Evolutionary conservation across 37 sponge, comb jelly and placozoan species (phyloP), one percentile per base, ranked within the genome.

Genomic region (Aplysina aerophoba): DNA sequence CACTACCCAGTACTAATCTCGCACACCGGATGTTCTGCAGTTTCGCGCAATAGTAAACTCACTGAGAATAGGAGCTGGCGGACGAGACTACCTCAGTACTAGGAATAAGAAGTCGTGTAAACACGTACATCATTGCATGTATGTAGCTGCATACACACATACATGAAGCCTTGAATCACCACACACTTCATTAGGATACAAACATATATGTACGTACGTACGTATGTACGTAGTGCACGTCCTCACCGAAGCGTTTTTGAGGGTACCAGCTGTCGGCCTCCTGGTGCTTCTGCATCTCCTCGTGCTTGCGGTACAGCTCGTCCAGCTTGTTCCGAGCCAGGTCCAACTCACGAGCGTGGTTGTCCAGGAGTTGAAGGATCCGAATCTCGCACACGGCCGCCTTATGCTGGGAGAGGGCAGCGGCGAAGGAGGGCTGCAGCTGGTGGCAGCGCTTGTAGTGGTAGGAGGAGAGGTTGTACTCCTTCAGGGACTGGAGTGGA

Each of bases 371-470:
- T 34, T 75, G 31, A 63, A 85, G 85, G 71, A 85, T 88, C 83
- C 44, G 81, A 24, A 85, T 57, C 57, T 88, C 85, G 75, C 92
- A 92, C 54, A 85, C 61, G n/a, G 83, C 86, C 20, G 89, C 80
- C 40, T 50, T 30, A 79, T 85, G 85, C 83, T 81, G 64, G 63
- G 87, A 31, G 79, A 61, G 67, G 41, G 87, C 84, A 55, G 85
- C 65, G 61, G 89, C 85, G 74, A 81, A 68, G 71, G 60, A 31
- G 25, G 87, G 86, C 28, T 91, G 81, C 69, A 88, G 58, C 78
- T 82, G 79, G 30, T 56, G 63, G n/a, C 80, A 92, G 28, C 68
- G 83, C 58, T 75, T 60, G 83, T 80, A 88, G 27, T 73, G 57
- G 69, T 4, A 19, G 6, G 85, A 69, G 0, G 92, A 85, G 25